Percentiles rank a stretch among this genome's conserved stretches.
Evolutionary conservation across 2,888 invertebrate species (phyloP).

Genomic region (Leucania comma): DNA sequence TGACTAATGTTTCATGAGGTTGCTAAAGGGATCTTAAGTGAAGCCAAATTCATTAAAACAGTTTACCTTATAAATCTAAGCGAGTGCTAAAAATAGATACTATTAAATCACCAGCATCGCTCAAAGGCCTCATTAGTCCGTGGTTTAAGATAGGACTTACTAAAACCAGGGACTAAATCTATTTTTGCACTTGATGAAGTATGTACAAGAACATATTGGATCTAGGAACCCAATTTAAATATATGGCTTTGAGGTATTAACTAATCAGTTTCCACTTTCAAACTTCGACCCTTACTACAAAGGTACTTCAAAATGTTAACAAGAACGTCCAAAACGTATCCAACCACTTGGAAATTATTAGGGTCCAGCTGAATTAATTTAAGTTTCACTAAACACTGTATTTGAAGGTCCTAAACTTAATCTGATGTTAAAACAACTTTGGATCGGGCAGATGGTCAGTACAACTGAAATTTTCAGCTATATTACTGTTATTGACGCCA

Average conservation of each 20-base stretch:
- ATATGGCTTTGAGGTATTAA: background rate
- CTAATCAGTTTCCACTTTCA: constrained; percentile 35
- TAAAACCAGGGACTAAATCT: background rate
- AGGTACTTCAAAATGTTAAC: constrained; percentile 42
- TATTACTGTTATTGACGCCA: constrained; percentile 17
- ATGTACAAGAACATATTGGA: background rate
- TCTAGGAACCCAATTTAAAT: background rate
- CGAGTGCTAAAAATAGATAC: constrained; percentile 4
- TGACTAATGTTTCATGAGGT: constrained; percentile 24
- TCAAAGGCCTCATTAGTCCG: background rate
- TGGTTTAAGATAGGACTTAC: background rate
- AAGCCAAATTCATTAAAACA: background rate
- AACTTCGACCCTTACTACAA: constrained; percentile 35
- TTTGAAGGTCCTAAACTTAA: constrained; percentile 62
- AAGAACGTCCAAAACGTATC: constrained; percentile 59
- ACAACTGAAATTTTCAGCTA: constrained; percentile 32
- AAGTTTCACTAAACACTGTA: constrained; percentile 74
- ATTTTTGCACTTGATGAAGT: background rate
- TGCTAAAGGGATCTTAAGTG: background rate
- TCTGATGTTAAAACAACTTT: constrained; percentile 40
- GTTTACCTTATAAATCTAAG: background rate
- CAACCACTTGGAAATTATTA: constrained; percentile 73
- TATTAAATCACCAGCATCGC: constrained; percentile 2
- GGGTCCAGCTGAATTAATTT: constrained; percentile 76
- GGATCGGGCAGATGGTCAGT: constrained; percentile 29